Evolutionary conservation across 2,797 vertebrate species (phyloP).

Genomic region (Sebastes kiyomatsui): DNA sequence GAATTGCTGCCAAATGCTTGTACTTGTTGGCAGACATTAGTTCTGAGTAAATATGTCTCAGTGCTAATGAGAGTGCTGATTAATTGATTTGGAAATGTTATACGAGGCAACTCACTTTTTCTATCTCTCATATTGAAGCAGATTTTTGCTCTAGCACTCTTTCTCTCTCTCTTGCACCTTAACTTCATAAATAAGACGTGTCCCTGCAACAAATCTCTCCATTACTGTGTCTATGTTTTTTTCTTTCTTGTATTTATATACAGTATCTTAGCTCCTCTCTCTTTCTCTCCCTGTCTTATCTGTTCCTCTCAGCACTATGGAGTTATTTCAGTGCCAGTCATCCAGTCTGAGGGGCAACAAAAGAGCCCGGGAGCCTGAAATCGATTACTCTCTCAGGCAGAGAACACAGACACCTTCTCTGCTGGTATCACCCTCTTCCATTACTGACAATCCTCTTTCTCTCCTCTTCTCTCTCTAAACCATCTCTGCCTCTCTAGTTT

Average conservation of each 20-base stretch:
- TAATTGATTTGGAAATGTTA: conserved; percentile 26
- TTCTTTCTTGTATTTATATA: conserved; percentile 14
- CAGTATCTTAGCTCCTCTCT: not conserved
- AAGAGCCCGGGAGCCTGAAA: conserved; percentile 45
- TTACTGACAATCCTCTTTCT: conserved; percentile 46
- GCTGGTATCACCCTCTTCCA: conserved; percentile 50
- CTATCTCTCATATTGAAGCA: not conserved
- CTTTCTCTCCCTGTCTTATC: conserved; percentile 13
- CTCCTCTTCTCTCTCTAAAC: conserved; percentile 18
- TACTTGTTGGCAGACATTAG: conserved; percentile 10
- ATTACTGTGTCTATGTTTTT: not conserved
- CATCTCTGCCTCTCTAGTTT: not conserved
- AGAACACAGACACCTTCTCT: conserved; percentile 45
- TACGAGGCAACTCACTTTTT: not conserved
- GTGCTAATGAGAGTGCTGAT: conserved; percentile 17
- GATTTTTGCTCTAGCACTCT: not conserved
- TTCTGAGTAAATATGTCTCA: conserved; percentile 3
- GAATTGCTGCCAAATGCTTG: not conserved
- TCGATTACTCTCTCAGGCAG: conserved; percentile 52
- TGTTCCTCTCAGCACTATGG: conserved; percentile 23
- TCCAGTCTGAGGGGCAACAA: conserved; percentile 43
- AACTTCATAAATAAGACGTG: conserved; percentile 14
- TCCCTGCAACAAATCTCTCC: not conserved
- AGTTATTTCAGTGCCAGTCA: conserved; percentile 50
- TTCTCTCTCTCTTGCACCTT: not conserved